Evolutionary conservation across 2,113 vertebrate genomes (phyloP), one percentile per base, ranked within the genome.

Genomic region (Cyanistes caeruleus): DNA sequence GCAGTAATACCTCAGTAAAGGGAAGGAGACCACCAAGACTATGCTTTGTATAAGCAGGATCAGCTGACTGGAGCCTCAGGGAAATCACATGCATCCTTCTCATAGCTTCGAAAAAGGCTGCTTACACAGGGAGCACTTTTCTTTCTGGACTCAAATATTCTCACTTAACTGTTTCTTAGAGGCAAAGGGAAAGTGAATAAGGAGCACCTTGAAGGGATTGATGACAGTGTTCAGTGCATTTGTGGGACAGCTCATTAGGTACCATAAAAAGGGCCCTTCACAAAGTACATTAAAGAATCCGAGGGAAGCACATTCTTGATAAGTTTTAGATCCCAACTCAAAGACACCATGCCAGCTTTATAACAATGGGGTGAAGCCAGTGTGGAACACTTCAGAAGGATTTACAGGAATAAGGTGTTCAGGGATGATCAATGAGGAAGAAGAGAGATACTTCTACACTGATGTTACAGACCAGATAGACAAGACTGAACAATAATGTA

Each of bases 211-310:
- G 69, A 90, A 93, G 68, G 19, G 56, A 46, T 1, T 94, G 95
- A 94, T 84, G 87, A 74, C 68, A 84, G 79, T 1, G 6, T 65
- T 90, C 84, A 87, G 75, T 0, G 0, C 84, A 23, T 96, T 91
- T 88, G 69, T 88, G 91, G 94, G 91, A 90, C 89, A 96, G 96
- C 93, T 97, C 94, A 93, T 96, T 97, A 97, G 87, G 22, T 13
- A 41, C 55, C 55, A 43, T 55, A 24, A 78, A 96, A 96, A 84
- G 53, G 80, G 86, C 58, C 65, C 80, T 80, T 96, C 90, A 90
- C 80, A 92, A 96, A 33, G 79, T n/a, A 63, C 89, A 51, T 83
- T 95, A 94, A 94, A 95, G 95, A 75, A 90, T 53, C 87, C 3
- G 0, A 94, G 72, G 87, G 91, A 82, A 91, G 93, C 84, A 91